A percentile compares a stretch with the other conserved stretches of the same genome.
Conservation (phyloP, 2,113 vertebrate species). For the Pluvialis apricaria region DNA sequence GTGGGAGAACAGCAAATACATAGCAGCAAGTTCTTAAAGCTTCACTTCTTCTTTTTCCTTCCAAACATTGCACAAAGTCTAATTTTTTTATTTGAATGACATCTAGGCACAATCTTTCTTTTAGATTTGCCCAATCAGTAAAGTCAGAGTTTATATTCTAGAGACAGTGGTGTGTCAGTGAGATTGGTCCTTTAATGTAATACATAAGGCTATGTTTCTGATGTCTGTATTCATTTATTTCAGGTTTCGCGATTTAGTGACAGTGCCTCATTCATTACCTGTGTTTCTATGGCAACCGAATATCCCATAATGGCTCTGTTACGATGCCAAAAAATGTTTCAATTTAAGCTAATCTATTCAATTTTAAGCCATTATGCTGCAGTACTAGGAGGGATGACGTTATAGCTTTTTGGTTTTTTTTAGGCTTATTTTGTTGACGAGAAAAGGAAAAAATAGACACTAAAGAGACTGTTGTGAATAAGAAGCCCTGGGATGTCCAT, state of each 20-base stretch:
- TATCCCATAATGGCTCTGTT: slow-evolving; percentile 38
- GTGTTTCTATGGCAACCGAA: slow-evolving; percentile 38
- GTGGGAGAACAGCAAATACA: neutral
- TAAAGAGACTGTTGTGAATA: neutral
- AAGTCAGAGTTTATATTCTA: neutral
- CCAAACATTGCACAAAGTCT: neutral
- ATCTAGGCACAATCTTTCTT: neutral
- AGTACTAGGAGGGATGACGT: neutral
- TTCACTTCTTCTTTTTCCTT: neutral
- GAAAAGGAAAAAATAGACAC: neutral
- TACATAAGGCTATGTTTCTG: neutral
- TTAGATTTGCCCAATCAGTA: neutral
- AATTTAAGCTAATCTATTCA: slow-evolving; percentile 28
- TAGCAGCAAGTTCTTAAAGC: neutral
- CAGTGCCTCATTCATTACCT: neutral
- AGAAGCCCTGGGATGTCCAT: neutral
- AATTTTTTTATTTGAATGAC: neutral
- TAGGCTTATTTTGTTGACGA: neutral
- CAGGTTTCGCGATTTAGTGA: slow-evolving; percentile 23
- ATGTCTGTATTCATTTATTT: slow-evolving; percentile 7
- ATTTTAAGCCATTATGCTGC: slow-evolving; percentile 17
- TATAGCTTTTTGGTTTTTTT: neutral
- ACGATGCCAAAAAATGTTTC: slow-evolving; percentile 34
- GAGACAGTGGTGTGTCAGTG: neutral
- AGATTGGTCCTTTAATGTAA: neutral